Evolutionary conservation across 2,888 invertebrate genomes (phyloP).

Genomic region (Nysson spinosus): DNA sequence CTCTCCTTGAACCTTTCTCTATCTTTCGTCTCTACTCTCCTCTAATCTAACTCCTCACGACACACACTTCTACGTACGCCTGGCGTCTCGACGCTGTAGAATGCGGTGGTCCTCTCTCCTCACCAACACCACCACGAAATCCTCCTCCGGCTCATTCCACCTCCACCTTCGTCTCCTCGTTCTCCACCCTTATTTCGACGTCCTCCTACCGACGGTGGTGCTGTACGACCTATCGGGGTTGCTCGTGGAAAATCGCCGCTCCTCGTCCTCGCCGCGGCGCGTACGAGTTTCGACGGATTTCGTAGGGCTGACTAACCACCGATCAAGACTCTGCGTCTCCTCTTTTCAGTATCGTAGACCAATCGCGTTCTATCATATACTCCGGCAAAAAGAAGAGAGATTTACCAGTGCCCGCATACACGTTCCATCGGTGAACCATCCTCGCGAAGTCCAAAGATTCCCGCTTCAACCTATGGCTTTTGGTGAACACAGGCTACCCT

Average conservation of each 20-base stretch:
- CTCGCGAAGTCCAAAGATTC: slow-evolving; percentile 6
- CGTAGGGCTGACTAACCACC: slow-evolving; percentile 58
- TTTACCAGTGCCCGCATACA: slow-evolving; percentile 34
- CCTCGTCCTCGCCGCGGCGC: slow-evolving; percentile 66
- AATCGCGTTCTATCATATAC: slow-evolving; percentile 52
- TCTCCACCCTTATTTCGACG: slow-evolving; percentile 51
- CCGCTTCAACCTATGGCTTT: not conserved
- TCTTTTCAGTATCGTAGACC: slow-evolving; percentile 55
- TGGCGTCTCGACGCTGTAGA: slow-evolving; percentile 51
- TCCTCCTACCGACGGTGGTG: slow-evolving; percentile 64
- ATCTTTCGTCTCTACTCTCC: slow-evolving; percentile 56
- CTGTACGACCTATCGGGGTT: slow-evolving; percentile 68
- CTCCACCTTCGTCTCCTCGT: slow-evolving; percentile 56
- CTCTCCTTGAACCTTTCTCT: slow-evolving; percentile 39
- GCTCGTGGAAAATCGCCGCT: slow-evolving; percentile 70
- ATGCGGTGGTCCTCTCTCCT: slow-evolving; percentile 56
- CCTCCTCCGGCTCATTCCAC: slow-evolving; percentile 64
- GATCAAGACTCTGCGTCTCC: slow-evolving; percentile 52
- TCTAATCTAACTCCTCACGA: slow-evolving; percentile 75
- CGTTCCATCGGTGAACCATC: slow-evolving; percentile 12
- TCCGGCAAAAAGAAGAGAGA: slow-evolving; percentile 15
- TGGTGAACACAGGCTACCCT: not conserved
- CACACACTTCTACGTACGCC: slow-evolving; percentile 55
- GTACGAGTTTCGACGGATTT: slow-evolving; percentile 63
- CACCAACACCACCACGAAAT: slow-evolving; percentile 62